Evolutionary conservation across 2,888 invertebrate genomes (phyloP).

Genomic region (Cryptosula pallasiana): DNA sequence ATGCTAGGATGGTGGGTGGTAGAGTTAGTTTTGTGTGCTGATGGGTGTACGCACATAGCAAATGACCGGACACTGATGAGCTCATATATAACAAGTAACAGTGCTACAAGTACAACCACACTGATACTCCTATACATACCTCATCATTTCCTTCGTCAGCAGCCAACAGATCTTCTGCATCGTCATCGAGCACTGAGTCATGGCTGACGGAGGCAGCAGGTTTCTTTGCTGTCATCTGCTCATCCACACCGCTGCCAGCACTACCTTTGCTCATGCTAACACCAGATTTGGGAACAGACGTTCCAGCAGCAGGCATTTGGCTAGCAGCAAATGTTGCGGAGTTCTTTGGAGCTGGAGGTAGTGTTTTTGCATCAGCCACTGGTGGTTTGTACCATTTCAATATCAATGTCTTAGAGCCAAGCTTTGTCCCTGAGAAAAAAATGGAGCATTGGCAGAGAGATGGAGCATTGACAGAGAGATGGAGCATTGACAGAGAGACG

Average conservation of each 20-base stretch:
- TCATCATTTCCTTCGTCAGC: not conserved
- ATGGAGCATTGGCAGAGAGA: no score
- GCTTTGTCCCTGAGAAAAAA: constrained; percentile 41
- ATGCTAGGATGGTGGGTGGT: not conserved
- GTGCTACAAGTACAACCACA: no score
- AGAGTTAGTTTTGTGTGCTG: not conserved
- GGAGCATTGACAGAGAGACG: no score
- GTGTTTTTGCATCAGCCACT: not conserved
- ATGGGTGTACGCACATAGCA: not conserved
- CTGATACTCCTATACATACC: no score
- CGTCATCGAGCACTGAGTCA: not conserved
- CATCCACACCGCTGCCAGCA: not conserved
- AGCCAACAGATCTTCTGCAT: not conserved
- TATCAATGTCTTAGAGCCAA: constrained; percentile 38
- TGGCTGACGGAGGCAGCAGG: not conserved
- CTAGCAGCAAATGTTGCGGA: not conserved
- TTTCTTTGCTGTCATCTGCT: not conserved
- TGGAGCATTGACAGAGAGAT: no score
- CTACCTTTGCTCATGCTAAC: not conserved
- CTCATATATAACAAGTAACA: no score
- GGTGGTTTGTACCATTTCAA: constrained; percentile 42
- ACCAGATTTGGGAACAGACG: not conserved
- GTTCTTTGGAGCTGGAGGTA: constrained; percentile 4
- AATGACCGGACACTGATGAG: not conserved
- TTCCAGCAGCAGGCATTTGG: not conserved